Evolutionary conservation across 2,888 invertebrate species (phyloP).

Genomic region (Hoplodrina blanda): DNA sequence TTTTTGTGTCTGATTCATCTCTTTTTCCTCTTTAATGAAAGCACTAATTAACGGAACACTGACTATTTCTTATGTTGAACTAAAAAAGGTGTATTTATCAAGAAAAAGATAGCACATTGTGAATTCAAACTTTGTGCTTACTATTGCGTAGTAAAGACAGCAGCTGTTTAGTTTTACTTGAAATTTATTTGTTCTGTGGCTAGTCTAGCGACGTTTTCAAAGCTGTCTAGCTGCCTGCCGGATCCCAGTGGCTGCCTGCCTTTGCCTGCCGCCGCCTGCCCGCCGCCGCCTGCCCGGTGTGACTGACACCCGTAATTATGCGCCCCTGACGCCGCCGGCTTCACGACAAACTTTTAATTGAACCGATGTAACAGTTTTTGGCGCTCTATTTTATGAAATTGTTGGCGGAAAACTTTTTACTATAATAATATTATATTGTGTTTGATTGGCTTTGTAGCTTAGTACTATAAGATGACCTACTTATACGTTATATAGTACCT

Average conservation of each 20-base stretch:
- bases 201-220: constrained; percentile 42
- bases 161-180: constrained; percentile 26
- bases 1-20: not conserved
- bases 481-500: not conserved
- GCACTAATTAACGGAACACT: not conserved
- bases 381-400: constrained; percentile 64
- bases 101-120: not conserved
- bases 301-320: constrained; percentile 75
- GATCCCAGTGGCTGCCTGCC: constrained; percentile 25
- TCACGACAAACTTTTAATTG: constrained; percentile 78
- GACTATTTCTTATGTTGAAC: not conserved
- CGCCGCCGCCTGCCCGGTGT: constrained; percentile 40
- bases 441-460: constrained; percentile 31
- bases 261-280: constrained; percentile 6
- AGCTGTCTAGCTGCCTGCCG: constrained; percentile 10
- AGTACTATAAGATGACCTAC: not conserved
- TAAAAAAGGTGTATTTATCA: constrained; percentile 1
- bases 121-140: constrained; percentile 19
- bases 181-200: constrained; percentile 33
- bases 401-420: constrained; percentile 55
- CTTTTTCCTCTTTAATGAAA: not conserved
- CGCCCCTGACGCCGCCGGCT: constrained; percentile 57
- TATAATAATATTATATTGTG: constrained; percentile 50
- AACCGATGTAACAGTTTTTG: constrained; percentile 74
- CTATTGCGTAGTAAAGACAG: constrained; percentile 2